These are phyloP conservation scores for Morelia viridis DNA, from an alignment of 2,797 vertebrate species.

Conservation along the genomic window DNA sequence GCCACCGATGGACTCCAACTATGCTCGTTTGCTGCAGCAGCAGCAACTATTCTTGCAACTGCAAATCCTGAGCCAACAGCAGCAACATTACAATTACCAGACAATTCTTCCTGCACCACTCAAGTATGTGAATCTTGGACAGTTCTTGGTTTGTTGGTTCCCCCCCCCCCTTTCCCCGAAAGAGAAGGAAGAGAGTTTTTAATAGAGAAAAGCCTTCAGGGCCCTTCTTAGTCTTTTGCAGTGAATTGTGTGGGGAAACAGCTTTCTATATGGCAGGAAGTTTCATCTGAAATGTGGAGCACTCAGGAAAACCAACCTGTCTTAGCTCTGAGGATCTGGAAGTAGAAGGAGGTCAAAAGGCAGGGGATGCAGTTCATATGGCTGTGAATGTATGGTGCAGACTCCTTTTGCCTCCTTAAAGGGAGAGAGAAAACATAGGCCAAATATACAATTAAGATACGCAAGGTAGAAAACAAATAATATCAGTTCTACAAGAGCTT, in stretches of 20 bases:
- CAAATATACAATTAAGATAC: no score
- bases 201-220: neutral
- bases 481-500: no score
- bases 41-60: conserved; percentile 98
- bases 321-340: neutral
- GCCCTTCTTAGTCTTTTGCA: neutral
- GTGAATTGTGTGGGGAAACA: neutral
- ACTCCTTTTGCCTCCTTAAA: neutral
- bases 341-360: neutral
- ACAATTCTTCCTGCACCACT: conserved; percentile 83
- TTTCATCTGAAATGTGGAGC: neutral
- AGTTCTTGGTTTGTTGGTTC: neutral
- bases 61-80: conserved; percentile 95
- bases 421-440: neutral
- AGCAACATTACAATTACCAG: conserved; percentile 90
- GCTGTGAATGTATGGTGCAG: neutral
- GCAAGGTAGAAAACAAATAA: neutral
- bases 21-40: conserved; percentile 89
- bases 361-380: neutral
- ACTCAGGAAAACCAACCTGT: no score
- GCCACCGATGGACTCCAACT: conserved; percentile 91
- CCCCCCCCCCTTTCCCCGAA: neutral
- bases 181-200: neutral
- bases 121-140: conserved; percentile 81
- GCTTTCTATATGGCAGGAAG: neutral